Percentiles rank a stretch among this genome's conserved stretches.
These are phyloP conservation scores for Polymixis lichenea DNA, from an alignment of 2,888 invertebrate genomes.

Conservation along the genomic window DNA sequence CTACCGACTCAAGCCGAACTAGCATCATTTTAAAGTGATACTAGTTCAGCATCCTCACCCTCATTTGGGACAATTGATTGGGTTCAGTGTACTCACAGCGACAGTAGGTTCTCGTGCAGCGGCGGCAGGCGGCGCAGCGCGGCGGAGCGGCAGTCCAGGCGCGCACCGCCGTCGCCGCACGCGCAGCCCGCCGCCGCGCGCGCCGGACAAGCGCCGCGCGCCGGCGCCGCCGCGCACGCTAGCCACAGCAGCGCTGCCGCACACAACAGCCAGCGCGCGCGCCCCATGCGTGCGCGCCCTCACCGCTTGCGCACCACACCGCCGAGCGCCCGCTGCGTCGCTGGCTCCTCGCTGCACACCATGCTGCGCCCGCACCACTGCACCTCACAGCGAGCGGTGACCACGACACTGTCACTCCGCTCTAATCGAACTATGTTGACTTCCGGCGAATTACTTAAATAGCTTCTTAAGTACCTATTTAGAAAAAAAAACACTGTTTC, in stretches of 20 bases:
- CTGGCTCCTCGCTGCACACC: conserved; percentile 9
- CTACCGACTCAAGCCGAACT: too few relatives aligned
- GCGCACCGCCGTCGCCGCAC: conserved; percentile 77
- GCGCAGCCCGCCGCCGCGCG: conserved; percentile 73
- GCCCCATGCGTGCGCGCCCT: conserved; percentile 39
- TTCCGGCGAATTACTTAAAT: neutral
- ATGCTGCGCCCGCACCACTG: conserved; percentile 19
- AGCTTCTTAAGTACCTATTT: neutral
- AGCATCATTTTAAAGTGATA: too few relatives aligned
- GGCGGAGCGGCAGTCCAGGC: conserved; percentile 78
- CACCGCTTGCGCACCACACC: conserved; percentile 25
- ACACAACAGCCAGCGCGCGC: conserved; percentile 46
- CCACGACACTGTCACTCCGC: conserved; percentile 13
- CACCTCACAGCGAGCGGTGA: conserved; percentile 3
- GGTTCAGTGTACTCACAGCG: conserved; percentile 75
- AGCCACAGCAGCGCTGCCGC: conserved; percentile 44
- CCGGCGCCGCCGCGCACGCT: conserved; percentile 24
- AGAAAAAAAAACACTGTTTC: conserved; percentile 8
- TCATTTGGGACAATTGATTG: too few relatives aligned
- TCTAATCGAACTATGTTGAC: neutral
- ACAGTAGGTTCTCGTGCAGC: conserved; percentile 74
- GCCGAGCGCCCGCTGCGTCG: conserved; percentile 1
- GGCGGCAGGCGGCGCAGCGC: conserved; percentile 79
- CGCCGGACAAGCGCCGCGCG: conserved; percentile 65
- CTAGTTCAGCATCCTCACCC: neutral